A percentile compares a stretch with the other conserved stretches of the same genome.
Conservation (phyloP, 2,113 vertebrate species). For the Pluvianellus socialis region DNA sequence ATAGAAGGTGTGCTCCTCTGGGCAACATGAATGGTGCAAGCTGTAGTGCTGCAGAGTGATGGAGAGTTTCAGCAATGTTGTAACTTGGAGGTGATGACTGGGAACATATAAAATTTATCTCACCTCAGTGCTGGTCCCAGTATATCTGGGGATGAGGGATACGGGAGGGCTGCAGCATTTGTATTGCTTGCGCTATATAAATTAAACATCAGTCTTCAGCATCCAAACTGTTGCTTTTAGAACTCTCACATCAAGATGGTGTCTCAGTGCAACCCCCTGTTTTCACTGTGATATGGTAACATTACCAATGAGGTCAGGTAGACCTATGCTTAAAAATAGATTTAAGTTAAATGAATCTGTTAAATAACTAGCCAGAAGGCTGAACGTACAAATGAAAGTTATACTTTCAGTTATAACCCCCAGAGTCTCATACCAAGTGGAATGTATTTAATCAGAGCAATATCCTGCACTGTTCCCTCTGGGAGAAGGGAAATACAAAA, state of each 20-base stretch:
- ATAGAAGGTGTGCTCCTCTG: neutral
- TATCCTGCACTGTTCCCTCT: neutral
- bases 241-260: neutral
- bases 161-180: neutral
- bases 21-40: accelerated
- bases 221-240: neutral
- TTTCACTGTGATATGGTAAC: neutral
- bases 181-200: accelerated
- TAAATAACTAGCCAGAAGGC: neutral
- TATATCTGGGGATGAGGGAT: neutral
- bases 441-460: neutral
- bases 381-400: neutral
- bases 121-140: neutral
- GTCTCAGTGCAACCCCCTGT: neutral
- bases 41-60: neutral
- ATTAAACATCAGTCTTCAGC: neutral
- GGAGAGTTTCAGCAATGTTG: neutral
- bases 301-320: neutral
- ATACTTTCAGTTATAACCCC: neutral
- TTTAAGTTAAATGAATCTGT: neutral
- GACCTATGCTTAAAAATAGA: neutral
- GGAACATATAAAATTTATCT: accelerated
- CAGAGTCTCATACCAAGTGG: neutral
- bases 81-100: accelerated
- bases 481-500: neutral